phyloP scores from a whole-genome alignment of 2,797 vertebrate species.

The Loris lydekkerianus region DNA sequence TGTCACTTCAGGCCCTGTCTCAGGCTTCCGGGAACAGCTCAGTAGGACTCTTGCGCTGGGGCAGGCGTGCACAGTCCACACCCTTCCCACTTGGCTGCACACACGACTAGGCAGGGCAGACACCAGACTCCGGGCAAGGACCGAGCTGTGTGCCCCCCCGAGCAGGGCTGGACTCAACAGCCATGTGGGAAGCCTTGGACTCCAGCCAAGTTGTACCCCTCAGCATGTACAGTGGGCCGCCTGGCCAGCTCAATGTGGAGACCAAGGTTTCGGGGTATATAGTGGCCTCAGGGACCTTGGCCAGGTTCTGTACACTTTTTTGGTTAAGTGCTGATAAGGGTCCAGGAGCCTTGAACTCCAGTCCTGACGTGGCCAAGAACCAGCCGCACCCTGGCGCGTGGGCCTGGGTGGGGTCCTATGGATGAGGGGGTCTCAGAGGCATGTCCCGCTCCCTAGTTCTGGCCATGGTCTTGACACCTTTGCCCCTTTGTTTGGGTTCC shows the following conservation, averaged over 20 bases:
- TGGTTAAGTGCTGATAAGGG: no score
- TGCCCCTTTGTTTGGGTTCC: fast-evolving
- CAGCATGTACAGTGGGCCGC: fast-evolving
- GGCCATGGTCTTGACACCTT: fast-evolving
- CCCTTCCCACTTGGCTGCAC: not conserved
- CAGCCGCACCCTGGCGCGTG: not conserved
- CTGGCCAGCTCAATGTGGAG: not conserved
- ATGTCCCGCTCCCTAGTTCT: fast-evolving
- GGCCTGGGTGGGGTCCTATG: fast-evolving
- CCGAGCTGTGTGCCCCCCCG: not conserved
- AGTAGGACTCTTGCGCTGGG: not conserved
- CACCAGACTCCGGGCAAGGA: not conserved
- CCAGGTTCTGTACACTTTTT: no score
- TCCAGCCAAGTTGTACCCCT: fast-evolving
- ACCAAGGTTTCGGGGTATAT: not conserved
- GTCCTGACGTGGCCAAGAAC: not conserved
- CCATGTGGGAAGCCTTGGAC: fast-evolving
- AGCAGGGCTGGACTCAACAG: not conserved
- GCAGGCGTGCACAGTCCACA: not conserved
- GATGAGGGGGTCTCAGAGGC: not conserved
- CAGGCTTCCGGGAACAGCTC: not conserved
- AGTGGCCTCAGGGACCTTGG: fast-evolving
- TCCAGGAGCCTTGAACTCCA: not conserved
- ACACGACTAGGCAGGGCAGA: not conserved
- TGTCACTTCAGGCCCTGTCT: no score